phyloP scores from a whole-genome alignment of 2,797 vertebrate genomes.

The Rousettus madagascariensis region DNA sequence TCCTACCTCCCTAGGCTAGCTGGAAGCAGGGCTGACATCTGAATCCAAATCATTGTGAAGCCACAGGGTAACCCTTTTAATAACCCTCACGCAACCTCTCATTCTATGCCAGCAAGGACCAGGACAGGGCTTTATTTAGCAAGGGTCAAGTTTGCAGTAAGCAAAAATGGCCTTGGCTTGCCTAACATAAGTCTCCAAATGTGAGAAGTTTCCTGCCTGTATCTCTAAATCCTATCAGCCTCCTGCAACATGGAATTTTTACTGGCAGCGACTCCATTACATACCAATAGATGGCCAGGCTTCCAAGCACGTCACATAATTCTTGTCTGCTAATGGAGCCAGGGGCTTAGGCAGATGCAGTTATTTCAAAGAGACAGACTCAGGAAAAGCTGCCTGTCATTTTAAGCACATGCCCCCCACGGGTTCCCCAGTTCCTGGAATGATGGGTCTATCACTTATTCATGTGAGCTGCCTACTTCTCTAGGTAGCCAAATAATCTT shows the following conservation, averaged over 20 bases:
- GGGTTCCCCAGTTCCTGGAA: background rate
- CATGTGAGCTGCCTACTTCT: background rate
- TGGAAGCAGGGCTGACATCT: background rate
- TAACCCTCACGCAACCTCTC: background rate
- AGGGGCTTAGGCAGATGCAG: slow-evolving; percentile 69
- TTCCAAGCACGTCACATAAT: slow-evolving; percentile 75
- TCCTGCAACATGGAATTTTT: slow-evolving; percentile 26
- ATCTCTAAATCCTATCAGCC: slow-evolving; percentile 65
- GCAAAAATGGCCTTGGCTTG: background rate
- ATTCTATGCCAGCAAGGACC: background rate
- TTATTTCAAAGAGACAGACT: slow-evolving; percentile 72
- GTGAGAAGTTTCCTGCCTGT: slow-evolving; percentile 13
- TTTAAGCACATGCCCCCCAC: background rate
- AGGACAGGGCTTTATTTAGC: background rate
- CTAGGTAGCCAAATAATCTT: background rate
- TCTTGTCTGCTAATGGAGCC: slow-evolving; percentile 62
- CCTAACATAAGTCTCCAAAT: background rate
- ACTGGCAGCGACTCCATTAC: slow-evolving; percentile 73
- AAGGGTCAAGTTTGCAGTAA: background rate
- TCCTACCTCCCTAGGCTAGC: background rate
- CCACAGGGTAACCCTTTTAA: background rate
- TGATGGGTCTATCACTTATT: background rate
- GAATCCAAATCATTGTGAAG: background rate
- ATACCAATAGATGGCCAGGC: slow-evolving; percentile 69
- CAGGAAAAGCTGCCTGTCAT: slow-evolving; percentile 44